Evolutionary conservation across 2,888 invertebrate species (phyloP), one percentile per base, ranked within the genome.

Genomic region (Mythimna pallens): DNA sequence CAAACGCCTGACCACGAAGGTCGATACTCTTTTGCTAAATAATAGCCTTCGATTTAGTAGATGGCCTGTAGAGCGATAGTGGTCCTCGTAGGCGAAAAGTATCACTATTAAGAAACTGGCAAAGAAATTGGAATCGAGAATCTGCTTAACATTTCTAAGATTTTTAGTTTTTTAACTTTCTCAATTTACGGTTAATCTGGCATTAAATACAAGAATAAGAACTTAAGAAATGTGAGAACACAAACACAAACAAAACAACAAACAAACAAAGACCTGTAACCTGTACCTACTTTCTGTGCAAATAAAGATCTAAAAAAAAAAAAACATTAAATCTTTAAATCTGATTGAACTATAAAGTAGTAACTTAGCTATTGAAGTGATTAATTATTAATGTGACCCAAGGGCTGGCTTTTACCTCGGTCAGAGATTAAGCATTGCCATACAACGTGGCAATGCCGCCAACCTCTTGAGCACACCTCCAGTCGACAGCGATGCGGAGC

Each of bases 1-100:
- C 75, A 74, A 80, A 81, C 81, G 76, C 77, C 76, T 78, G 77
- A 78, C 71, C 74, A 73, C 65, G 70, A 67, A 65, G 63, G 58
- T 62, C 47, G 43, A 54, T 70, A 54, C 63, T 40, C 20, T 73
- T 76, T 79, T 20, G 58, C n/a, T 57, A 36, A 65, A 69, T 67
- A 63, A 58, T 30, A 20, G 30, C 43, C 20, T 25, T 17, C 61
- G n/a, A 65, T 65, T 47, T 10, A 57, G n/a, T 40, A 34, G 50
- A 43, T 20, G 22, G 25, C 9, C 40, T 22, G 7, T n/a, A 54
- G 30, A 25, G 8, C n/a, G 9, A 76, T 22, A 47, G 9, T 22
- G 30, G 36, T 20, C 17, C 8, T 36, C n/a, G 14, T 34, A 17
- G 12, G 6, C 34, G 4, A 58, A 57, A 57, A 58, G n/a, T 20